These are phyloP conservation scores for Leucophora obtusa DNA, from an alignment of 2,888 invertebrate species.

Conservation along the genomic window DNA sequence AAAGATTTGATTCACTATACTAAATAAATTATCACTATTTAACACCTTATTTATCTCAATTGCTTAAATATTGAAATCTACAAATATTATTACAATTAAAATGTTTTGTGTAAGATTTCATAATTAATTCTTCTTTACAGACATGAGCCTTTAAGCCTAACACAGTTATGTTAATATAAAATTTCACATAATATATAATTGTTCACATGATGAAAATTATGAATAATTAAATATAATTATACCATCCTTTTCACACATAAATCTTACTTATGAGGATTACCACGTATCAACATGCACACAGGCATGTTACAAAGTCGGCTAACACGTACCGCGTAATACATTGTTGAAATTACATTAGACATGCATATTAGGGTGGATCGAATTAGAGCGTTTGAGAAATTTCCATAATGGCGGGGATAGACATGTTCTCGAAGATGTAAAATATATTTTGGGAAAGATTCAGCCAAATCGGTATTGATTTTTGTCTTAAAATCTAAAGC, in stretches of 20 bases:
- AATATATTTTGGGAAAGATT: too few species aligned
- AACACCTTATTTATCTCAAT: too few species aligned
- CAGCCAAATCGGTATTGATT: too few species aligned
- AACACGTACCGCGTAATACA: neutral
- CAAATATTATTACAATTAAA: neutral
- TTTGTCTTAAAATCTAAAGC: too few species aligned
- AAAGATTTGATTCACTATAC: too few species aligned
- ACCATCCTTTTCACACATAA: conserved; percentile 14
- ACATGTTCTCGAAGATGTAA: too few species aligned
- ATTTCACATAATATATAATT: conserved; percentile 17
- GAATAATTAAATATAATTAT: conserved; percentile 29
- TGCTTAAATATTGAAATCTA: neutral
- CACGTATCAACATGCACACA: neutral
- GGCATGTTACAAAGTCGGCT: neutral
- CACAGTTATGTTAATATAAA: neutral
- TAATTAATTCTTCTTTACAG: too few species aligned
- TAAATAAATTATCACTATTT: too few species aligned
- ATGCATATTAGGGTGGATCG: neutral
- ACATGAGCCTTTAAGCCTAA: neutral
- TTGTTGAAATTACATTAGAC: neutral
- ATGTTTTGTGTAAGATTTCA: neutral
- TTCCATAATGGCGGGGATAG: too few species aligned
- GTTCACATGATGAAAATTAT: conserved; percentile 31
- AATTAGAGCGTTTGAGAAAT: too few species aligned
- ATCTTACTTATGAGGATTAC: neutral